Base-by-base conservation (phyloP, 2,888 invertebrate species). In the Sphecodes monilicornis region DNA sequence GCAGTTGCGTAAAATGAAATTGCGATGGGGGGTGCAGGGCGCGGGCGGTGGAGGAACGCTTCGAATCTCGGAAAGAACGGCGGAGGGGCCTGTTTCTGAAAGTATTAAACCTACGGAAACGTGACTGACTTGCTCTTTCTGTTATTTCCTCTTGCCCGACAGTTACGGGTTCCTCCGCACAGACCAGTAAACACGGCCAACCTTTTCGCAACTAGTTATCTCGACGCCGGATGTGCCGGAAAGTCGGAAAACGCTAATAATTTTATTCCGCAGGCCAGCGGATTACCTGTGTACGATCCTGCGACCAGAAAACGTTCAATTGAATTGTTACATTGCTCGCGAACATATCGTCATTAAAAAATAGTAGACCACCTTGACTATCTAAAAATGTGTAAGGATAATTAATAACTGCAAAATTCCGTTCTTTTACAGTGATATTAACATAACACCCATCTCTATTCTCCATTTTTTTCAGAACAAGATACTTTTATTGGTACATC, bases 1-100 rank as follows among this genome's bases (percentile, higher is more conserved):
- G 76, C 39, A 76, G 82, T 66, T 83, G 71, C 82, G 82, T 83
- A 71, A 82, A 83, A 83, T 82, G 82, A 83, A 81, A 64, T 78
- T 69, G 73, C 73, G 26, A 71, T 22, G 43, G 26, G 26, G 13
- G 39, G 6, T 68, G n/a, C 6, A 18, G 76, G 46, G n/a, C 50
- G 22, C 18, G 46, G 32, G 66, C 0, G 36, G 2, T 3, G 22
- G 66, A 36, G 68, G n/a, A 68, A 22, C 64, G 57, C 1, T 81
- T 73, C 71, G 71, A 83, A 76, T 81, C 76, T 39, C 39, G 46
- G 68, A 54, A 8, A n/a, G 43, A 82, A 82, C 71, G 41, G 10
- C 29, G 32, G 13, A 10, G 22, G 39, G 32, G 54, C 32, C 32
- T 64, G 76, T 69, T 76, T 60, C 66, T 68, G 76, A 76, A 83